A percentile compares a stretch with the other conserved stretches of the same genome.
phyloP scores from a whole-genome alignment of 2,113 vertebrate genomes.

The Pterocles burchelli region DNA sequence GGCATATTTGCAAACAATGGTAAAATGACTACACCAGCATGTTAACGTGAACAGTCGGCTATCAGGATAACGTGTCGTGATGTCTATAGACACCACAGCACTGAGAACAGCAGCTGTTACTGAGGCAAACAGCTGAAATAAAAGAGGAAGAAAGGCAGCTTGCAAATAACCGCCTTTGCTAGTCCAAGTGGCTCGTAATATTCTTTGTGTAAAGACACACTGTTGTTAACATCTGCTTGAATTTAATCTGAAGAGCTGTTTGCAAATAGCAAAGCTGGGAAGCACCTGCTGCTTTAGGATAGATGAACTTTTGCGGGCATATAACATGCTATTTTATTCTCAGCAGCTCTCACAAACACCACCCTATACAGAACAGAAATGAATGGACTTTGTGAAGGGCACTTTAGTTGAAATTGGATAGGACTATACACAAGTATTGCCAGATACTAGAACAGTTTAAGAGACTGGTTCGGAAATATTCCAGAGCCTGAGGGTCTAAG shows the following conservation, averaged over 20 bases:
- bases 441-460: neutral
- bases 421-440: neutral
- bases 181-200: slow-evolving; percentile 64
- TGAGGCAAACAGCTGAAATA: slow-evolving; percentile 70
- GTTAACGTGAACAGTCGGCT: neutral
- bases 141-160: slow-evolving; percentile 69
- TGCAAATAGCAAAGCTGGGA: slow-evolving; percentile 57
- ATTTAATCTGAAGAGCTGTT: slow-evolving; percentile 71
- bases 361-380: slow-evolving; percentile 11
- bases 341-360: neutral
- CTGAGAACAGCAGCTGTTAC: slow-evolving; percentile 71
- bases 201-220: slow-evolving; percentile 54
- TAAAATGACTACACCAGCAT: neutral
- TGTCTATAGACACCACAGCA: neutral
- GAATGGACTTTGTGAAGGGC: slow-evolving; percentile 43
- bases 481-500: neutral
- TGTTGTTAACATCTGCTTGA: slow-evolving; percentile 71
- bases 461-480: slow-evolving; percentile 15
- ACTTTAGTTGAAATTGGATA: slow-evolving; percentile 44
- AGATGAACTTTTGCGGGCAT: slow-evolving; percentile 57
- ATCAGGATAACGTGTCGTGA: neutral
- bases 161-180: slow-evolving; percentile 51
- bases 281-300: slow-evolving; percentile 58
- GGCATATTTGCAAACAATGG: neutral
- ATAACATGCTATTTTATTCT: slow-evolving; percentile 5